Evolutionary conservation across 1,140 invertebrate genomes (phyloP).

Genomic region (Leucophenga varia): DNA sequence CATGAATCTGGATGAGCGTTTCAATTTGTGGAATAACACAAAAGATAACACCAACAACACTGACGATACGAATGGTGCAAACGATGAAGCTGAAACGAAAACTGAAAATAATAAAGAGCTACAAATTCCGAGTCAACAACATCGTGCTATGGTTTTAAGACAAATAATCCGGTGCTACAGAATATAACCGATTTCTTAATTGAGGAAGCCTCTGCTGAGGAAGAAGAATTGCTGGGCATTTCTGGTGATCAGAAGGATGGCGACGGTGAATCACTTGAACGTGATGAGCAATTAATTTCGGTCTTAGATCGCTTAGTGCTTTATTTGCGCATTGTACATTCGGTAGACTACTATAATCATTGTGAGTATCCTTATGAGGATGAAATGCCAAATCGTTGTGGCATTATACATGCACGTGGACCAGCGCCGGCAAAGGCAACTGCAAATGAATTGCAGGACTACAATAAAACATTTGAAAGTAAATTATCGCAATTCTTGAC

Average conservation of each 20-base stretch:
- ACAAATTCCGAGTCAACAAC: slow-evolving; percentile 10
- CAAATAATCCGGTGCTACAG: slow-evolving; percentile 92
- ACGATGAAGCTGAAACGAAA: slow-evolving; percentile 34
- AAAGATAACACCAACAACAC: slow-evolving; percentile 42
- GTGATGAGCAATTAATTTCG: slow-evolving; percentile 74
- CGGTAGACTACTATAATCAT: slow-evolving; percentile 98
- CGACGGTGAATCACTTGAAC: slow-evolving; percentile 67
- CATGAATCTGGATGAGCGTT: slow-evolving; percentile 86
- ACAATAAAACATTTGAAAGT: slow-evolving; percentile 76
- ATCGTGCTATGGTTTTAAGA: slow-evolving; percentile 75
- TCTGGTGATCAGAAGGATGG: slow-evolving; percentile 61
- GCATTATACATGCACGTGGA: slow-evolving; percentile 95
- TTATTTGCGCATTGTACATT: slow-evolving; percentile 96
- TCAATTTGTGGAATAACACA: slow-evolving; percentile 71
- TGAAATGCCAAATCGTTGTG: slow-evolving; percentile 99
- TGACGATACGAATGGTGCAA: slow-evolving; percentile 35
- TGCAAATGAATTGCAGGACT: slow-evolving; percentile 71
- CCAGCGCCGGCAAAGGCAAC: slow-evolving; percentile 78
- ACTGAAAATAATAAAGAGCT: slow-evolving; percentile 28
- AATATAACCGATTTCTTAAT: slow-evolving; percentile 98
- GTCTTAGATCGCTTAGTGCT: slow-evolving; percentile 80
- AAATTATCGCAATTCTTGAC: slow-evolving; percentile 90
- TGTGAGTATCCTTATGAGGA: slow-evolving; percentile 99
- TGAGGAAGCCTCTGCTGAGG: slow-evolving; percentile 97
- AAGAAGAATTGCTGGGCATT: slow-evolving; percentile 91